A percentile compares a stretch with the other conserved stretches of the same genome.
Conservation (phyloP, 2,797 vertebrate genomes). For the Dicrostonyx torquatus region DNA sequence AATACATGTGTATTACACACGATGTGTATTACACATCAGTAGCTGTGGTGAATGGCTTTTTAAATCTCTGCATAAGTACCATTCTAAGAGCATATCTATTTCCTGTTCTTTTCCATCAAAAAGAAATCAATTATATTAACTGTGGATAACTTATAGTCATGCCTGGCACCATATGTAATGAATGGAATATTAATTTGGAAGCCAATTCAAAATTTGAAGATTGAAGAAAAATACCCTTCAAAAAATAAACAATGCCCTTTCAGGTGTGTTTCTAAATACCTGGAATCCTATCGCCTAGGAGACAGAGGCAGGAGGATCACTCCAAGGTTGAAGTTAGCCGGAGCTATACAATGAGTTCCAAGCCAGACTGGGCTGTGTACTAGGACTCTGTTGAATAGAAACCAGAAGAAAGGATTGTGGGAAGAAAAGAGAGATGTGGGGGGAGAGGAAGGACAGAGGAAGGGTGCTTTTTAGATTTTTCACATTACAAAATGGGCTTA, state of each 20-base stretch:
- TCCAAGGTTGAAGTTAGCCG: not conserved
- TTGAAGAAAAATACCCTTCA: not conserved
- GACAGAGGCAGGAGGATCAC: not conserved
- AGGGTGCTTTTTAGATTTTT: slow-evolving; percentile 3
- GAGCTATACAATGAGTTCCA: not conserved
- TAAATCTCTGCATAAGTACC: slow-evolving; percentile 40
- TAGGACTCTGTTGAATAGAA: not conserved
- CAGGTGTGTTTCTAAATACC: not conserved
- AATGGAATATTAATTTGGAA: slow-evolving; percentile 63
- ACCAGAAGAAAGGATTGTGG: not conserved
- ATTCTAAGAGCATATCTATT: slow-evolving; percentile 36
- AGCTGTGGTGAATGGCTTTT: slow-evolving; percentile 23
- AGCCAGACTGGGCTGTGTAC: not conserved
- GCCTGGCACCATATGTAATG: slow-evolving; percentile 62
- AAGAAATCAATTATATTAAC: slow-evolving; percentile 61
- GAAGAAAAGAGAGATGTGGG: too few species aligned
- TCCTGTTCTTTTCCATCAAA: slow-evolving; percentile 54
- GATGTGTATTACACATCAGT: too few species aligned
- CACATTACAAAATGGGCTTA: slow-evolving; percentile 52
- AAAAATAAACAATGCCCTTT: slow-evolving; percentile 20
- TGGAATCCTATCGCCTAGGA: not conserved
- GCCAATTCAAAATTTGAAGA: slow-evolving; percentile 49
- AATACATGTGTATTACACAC: not conserved
- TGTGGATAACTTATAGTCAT: slow-evolving; percentile 60
- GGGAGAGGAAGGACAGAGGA: not conserved